A percentile compares a stretch with the other conserved stretches of the same genome.
These are phyloP conservation scores for Chalcis sispes DNA, from an alignment of 2,888 invertebrate species.

Conservation along the genomic window DNA sequence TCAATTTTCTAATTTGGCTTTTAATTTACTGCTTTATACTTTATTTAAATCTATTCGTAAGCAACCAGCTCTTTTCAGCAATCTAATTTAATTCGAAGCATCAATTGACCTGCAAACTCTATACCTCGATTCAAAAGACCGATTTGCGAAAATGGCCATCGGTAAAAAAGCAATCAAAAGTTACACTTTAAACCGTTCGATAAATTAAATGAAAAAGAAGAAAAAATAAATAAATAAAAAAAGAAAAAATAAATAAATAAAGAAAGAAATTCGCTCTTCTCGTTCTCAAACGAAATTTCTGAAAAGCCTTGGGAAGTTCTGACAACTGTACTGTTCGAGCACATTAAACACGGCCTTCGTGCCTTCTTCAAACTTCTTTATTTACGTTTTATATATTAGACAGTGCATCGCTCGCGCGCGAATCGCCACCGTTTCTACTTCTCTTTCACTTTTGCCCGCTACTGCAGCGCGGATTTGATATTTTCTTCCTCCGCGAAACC, in stretches of 20 bases:
- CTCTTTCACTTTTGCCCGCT: not conserved
- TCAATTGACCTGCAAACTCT: slow-evolving; percentile 2
- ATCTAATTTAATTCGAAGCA: slow-evolving; percentile 12
- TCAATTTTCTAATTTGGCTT: slow-evolving; percentile 35
- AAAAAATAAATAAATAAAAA: no score
- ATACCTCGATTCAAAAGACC: slow-evolving; percentile 12
- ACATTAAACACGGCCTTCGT: not conserved
- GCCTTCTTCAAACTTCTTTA: not conserved
- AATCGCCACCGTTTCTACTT: slow-evolving; percentile 38
- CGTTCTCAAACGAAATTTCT: no score
- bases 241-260: no score
- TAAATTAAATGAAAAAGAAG: slow-evolving; percentile 29
- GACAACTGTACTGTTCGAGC: no score
- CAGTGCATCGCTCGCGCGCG: slow-evolving; percentile 61
- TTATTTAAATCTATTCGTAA: not conserved
- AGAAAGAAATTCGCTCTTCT: no score
- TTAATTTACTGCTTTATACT: not conserved
- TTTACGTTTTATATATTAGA: slow-evolving; percentile 61
- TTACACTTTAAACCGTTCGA: slow-evolving; percentile 17
- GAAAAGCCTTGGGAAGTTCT: no score
- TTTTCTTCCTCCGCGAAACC: no score
- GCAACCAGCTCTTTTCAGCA: slow-evolving; percentile 6
- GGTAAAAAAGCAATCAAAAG: slow-evolving; percentile 69
- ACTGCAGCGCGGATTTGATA: no score
- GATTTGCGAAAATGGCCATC: slow-evolving; percentile 55